Evolutionary conservation across 2,113 vertebrate genomes (phyloP).

Genomic region (Gymnobelideus leadbeateri): DNA sequence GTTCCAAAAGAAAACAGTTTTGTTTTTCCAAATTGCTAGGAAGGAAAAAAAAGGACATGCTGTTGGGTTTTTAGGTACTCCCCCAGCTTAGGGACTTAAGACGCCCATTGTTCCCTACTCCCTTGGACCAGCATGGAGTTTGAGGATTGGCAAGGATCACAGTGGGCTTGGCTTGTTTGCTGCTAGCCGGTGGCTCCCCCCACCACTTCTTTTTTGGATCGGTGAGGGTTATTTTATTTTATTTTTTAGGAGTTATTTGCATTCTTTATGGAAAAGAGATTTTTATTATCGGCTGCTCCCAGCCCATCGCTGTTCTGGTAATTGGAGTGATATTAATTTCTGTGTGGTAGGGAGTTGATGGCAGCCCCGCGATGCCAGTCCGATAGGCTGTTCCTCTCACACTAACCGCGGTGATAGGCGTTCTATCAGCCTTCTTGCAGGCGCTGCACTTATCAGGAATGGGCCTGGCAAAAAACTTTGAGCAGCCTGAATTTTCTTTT

Average conservation of each 20-base stretch:
- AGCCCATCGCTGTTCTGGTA: constrained; percentile 91
- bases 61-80: not conserved
- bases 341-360: constrained; percentile 88
- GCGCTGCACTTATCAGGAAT: constrained; percentile 93
- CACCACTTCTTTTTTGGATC: not conserved
- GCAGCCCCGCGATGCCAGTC: constrained; percentile 88
- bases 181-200: not conserved
- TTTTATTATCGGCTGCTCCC: constrained; percentile 89
- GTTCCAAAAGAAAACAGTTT: not conserved
- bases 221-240: not conserved
- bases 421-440: constrained; percentile 94
- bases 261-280: constrained; percentile 89
- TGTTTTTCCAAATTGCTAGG: not conserved
- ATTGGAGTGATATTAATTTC: constrained; percentile 94
- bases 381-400: constrained; percentile 88
- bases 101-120: not conserved
- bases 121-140: not conserved
- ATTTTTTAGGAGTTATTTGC: constrained; percentile 79
- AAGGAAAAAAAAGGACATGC: not conserved
- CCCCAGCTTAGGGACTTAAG: not conserved
- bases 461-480: constrained; percentile 94
- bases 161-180: not conserved
- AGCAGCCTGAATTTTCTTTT: constrained; percentile 92
- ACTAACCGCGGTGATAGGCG: constrained; percentile 90
- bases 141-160: not conserved